Conservation (phyloP, 1,140 invertebrate genomes). For the Mylabris phalerata region DNA sequence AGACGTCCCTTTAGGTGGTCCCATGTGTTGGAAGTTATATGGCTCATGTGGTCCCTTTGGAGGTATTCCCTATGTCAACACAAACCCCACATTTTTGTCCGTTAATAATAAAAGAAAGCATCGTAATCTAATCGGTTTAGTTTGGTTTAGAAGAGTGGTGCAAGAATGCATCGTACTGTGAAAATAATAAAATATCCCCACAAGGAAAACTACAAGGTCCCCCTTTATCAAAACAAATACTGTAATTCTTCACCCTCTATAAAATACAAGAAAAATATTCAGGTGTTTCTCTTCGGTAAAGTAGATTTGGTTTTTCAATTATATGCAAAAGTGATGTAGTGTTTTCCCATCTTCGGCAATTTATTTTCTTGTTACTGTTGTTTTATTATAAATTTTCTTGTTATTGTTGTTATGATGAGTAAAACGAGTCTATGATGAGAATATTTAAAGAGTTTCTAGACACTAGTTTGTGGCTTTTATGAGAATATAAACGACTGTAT, state of each 20-base stretch:
- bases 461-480: constrained; percentile 9
- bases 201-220: constrained; percentile 4
- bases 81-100: constrained; percentile 20
- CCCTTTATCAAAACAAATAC: constrained; percentile 7
- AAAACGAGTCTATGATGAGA: constrained; percentile 7
- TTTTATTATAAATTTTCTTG: too few relatives aligned
- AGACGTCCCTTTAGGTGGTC: constrained; percentile 6
- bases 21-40: constrained; percentile 20
- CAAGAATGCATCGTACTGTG: constrained; percentile 11
- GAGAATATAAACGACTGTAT: constrained; percentile 11
- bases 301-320: neutral
- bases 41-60: constrained; percentile 18
- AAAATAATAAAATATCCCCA: constrained; percentile 5
- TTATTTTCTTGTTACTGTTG: too few relatives aligned
- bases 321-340: too few relatives aligned
- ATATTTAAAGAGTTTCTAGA: constrained; percentile 9
- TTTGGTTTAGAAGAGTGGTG: constrained; percentile 10
- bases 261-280: too few relatives aligned
- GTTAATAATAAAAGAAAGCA: constrained; percentile 26
- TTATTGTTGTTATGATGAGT: too few relatives aligned
- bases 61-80: constrained; percentile 13
- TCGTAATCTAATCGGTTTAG: constrained; percentile 26
- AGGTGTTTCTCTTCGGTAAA: too few relatives aligned
- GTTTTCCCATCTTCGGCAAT: too few relatives aligned
- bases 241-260: too few relatives aligned